Evolutionary conservation across 2,888 invertebrate genomes (phyloP).

Genomic region (Antheraea assamensis): DNA sequence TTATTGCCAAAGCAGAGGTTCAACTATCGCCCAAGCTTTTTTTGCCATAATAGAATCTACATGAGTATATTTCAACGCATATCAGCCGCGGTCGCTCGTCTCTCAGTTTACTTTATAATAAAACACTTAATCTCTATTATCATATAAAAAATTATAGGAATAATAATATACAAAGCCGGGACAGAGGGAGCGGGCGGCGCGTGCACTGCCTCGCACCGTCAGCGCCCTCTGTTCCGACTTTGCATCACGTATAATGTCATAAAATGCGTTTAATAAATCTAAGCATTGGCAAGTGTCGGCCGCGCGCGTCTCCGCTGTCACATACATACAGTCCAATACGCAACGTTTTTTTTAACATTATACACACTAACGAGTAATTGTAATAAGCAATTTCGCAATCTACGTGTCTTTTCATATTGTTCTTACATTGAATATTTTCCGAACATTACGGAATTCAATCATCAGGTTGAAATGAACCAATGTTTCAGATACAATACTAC

Average conservation of each 20-base stretch:
- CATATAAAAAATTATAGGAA: conserved; percentile 37
- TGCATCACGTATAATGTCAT: conserved; percentile 40
- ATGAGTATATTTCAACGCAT: neutral
- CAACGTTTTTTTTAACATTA: neutral
- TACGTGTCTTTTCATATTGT: neutral
- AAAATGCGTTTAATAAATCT: conserved; percentile 60
- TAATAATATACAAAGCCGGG: conserved; percentile 32
- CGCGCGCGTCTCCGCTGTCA: conserved; percentile 48
- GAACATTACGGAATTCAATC: neutral
- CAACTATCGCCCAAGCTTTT: neutral
- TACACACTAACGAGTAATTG: neutral
- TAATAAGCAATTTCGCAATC: neutral
- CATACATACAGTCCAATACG: conserved; percentile 26
- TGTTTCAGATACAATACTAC: neutral
- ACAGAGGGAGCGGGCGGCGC: conserved; percentile 21
- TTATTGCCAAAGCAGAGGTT: conserved; percentile 17
- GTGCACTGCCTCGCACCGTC: no score
- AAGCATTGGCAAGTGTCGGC: conserved; percentile 75
- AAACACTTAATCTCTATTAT: conserved; percentile 35
- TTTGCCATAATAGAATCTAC: neutral
- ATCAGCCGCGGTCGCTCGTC: conserved; percentile 13
- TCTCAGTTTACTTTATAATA: conserved; percentile 32
- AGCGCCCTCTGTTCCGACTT: no score
- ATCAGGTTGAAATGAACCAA: neutral
- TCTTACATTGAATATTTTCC: neutral